Evolutionary conservation across 1,140 invertebrate species (phyloP).

Genomic region (Drosophila tsacasi): DNA sequence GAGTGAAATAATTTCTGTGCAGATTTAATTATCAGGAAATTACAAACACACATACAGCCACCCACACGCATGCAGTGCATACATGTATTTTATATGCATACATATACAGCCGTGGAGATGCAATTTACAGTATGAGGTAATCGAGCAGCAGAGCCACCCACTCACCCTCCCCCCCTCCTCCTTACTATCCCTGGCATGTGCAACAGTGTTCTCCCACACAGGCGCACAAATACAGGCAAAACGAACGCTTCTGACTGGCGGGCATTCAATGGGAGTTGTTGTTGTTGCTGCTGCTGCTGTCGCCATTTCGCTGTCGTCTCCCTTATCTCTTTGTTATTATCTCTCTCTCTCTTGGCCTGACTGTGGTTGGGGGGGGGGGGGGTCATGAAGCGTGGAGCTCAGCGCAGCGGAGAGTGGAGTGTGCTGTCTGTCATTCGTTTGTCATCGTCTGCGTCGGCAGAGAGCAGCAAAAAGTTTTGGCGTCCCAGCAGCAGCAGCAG

Average conservation of each 20-base stretch:
- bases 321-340: conserved; percentile 82
- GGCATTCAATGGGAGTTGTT: conserved; percentile 58
- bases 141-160: conserved; percentile 55
- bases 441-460: conserved; percentile 59
- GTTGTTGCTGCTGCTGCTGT: conserved; percentile 45
- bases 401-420: conserved; percentile 30
- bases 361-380: background rate
- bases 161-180: background rate
- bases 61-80: background rate
- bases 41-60: conserved; percentile 23
- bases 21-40: conserved; percentile 76
- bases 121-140: conserved; percentile 75
- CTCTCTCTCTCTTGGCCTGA: conserved; percentile 60
- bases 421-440: conserved; percentile 83
- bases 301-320: conserved; percentile 66
- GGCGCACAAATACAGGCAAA: conserved; percentile 64
- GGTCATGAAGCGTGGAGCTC: conserved; percentile 3
- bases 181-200: conserved; percentile 4
- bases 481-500: conserved; percentile 33
- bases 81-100: conserved; percentile 14
- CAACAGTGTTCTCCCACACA: conserved; percentile 56
- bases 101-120: conserved; percentile 44
- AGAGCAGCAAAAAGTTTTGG: conserved; percentile 19
- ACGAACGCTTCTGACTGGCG: conserved; percentile 82
- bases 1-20: conserved; percentile 56